phyloP scores from a whole-genome alignment of 2,888 invertebrate genomes.

The Plusia festucae region DNA sequence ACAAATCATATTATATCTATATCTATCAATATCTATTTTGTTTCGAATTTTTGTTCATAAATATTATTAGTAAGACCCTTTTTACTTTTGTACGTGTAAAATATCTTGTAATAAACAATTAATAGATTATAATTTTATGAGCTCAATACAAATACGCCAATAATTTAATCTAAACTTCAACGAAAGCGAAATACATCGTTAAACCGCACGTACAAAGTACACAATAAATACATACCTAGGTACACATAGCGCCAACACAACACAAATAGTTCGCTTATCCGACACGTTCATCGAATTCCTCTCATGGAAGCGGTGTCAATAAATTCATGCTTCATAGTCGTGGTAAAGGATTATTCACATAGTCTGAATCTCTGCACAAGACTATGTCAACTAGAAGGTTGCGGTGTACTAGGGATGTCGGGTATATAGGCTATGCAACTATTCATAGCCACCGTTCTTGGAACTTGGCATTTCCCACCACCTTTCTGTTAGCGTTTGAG shows the following conservation, averaged over 20 bases:
- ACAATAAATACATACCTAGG: not conserved
- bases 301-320: slow-evolving; percentile 72
- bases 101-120: too few relatives aligned
- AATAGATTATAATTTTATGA: not conserved
- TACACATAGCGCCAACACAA: not conserved
- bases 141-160: not conserved
- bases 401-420: slow-evolving; percentile 66
- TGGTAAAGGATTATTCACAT: slow-evolving; percentile 77
- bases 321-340: slow-evolving; percentile 73
- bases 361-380: slow-evolving; percentile 75
- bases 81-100: too few relatives aligned
- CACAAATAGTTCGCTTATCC: slow-evolving; percentile 43
- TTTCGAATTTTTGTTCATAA: too few relatives aligned
- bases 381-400: slow-evolving; percentile 72
- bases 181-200: not conserved
- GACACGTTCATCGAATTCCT: slow-evolving; percentile 57
- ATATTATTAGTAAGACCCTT: too few relatives aligned
- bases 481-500: slow-evolving; percentile 46
- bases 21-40: too few relatives aligned
- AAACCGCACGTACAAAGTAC: not conserved
- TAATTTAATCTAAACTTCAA: not conserved
- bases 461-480: slow-evolving; percentile 56
- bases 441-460: slow-evolving; percentile 66
- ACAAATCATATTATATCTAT: too few relatives aligned
- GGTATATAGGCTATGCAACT: slow-evolving; percentile 72